Conservation (phyloP, 2,113 vertebrate species). For the Isurus oxyrinchus region DNA sequence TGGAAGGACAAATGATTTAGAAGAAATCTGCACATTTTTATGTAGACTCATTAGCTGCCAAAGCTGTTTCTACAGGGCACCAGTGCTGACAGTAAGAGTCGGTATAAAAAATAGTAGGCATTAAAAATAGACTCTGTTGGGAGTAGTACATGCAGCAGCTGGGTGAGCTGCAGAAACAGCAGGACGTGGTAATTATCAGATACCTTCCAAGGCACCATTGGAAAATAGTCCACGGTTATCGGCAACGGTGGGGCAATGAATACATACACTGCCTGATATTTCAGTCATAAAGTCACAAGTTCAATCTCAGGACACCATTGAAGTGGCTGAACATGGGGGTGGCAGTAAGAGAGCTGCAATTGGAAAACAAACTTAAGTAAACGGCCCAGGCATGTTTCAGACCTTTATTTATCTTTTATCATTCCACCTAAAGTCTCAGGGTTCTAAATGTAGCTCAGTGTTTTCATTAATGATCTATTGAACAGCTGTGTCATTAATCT, state of each 20-base stretch:
- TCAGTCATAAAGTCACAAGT: not conserved
- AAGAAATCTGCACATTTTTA: not conserved
- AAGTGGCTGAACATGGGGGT: too few relatives aligned
- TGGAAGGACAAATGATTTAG: not conserved
- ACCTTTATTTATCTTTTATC: not conserved
- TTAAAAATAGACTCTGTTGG: not conserved
- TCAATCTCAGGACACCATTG: not conserved
- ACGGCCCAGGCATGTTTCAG: not conserved
- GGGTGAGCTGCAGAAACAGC: not conserved
- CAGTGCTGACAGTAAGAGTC: slow-evolving; percentile 6
- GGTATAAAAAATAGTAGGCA: not conserved
- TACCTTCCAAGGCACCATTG: not conserved
- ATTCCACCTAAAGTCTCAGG: not conserved
- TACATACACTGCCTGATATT: not conserved
- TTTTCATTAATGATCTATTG: not conserved
- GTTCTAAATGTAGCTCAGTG: not conserved
- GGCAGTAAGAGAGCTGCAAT: not conserved
- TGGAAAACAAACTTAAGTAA: not conserved
- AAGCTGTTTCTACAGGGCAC: not conserved
- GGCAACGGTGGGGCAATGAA: not conserved
- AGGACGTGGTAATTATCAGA: not conserved
- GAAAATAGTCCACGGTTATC: not conserved
- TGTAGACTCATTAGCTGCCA: not conserved
- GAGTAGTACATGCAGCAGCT: not conserved
- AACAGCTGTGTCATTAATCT: not conserved